Percentiles rank a stretch among this genome's conserved stretches.
These are phyloP conservation scores for Diplazon laetatorius DNA, from an alignment of 2,888 invertebrate species.

Conservation along the genomic window DNA sequence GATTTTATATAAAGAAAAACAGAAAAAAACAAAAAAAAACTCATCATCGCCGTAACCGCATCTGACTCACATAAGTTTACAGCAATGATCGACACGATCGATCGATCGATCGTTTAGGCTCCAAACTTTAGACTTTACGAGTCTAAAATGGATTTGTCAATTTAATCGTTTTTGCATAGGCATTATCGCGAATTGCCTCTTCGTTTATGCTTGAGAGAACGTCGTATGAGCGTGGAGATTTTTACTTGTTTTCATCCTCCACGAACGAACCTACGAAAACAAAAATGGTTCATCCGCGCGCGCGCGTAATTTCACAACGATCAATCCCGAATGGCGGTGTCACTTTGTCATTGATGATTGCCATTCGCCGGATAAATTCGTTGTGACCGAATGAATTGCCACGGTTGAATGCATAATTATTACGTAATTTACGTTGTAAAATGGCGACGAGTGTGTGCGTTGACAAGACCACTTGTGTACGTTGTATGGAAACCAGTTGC, in stretches of 20 bases:
- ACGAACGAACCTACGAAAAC: background rate
- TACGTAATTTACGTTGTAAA: slow-evolving; percentile 38
- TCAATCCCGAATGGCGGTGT: slow-evolving; percentile 3
- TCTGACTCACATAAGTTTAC: background rate
- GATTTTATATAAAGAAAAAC: background rate
- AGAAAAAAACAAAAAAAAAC: background rate
- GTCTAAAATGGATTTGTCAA: background rate
- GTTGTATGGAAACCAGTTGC: slow-evolving; percentile 73
- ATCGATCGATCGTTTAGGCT: no score
- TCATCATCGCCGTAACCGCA: background rate
- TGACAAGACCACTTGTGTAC: slow-evolving; percentile 69
- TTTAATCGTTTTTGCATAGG: background rate
- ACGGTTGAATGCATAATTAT: background rate
- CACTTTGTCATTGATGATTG: slow-evolving; percentile 18
- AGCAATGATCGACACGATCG: background rate
- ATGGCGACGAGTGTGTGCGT: slow-evolving; percentile 63
- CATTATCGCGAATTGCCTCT: background rate
- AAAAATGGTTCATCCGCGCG: no score
- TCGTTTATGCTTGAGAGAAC: background rate
- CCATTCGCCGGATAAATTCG: slow-evolving; percentile 8
- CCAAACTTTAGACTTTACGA: background rate
- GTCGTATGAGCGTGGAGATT: background rate
- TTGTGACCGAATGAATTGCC: slow-evolving; percentile 5
- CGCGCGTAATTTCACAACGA: slow-evolving; percentile 33
- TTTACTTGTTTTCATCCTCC: background rate